These are phyloP conservation scores for Actinia tenebrosa DNA, from an alignment of 64 coral and sea anemone species.

Conservation along the genomic window DNA sequence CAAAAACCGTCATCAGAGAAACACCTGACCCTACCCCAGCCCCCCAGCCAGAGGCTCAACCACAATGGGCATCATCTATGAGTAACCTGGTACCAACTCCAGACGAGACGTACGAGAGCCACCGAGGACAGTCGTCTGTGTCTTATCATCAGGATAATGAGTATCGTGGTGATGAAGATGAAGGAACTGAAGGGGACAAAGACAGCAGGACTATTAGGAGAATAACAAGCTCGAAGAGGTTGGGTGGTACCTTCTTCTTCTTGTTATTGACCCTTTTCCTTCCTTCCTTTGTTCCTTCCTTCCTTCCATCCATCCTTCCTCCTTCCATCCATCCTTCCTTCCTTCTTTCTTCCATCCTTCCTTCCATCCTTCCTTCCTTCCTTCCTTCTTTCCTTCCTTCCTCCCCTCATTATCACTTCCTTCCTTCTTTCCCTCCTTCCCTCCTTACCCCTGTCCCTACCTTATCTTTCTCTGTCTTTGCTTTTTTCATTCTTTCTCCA, in stretches of 20 bases:
- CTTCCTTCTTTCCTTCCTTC: not conserved
- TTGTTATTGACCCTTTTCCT: not conserved
- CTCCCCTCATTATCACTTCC: not conserved
- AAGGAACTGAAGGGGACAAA: not conserved
- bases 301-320: not conserved
- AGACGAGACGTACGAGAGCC: constrained; percentile 21
- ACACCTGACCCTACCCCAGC: constrained; percentile 21
- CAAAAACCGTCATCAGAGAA: constrained; percentile 28
- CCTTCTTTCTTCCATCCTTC: not conserved
- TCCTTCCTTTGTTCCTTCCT: not conserved
- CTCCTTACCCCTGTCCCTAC: not conserved
- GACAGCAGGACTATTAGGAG: not conserved
- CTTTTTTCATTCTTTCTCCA: no score
- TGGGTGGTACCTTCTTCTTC: not conserved
- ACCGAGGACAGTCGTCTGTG: not conserved
- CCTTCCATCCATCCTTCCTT: not conserved
- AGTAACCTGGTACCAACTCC: constrained; percentile 44
- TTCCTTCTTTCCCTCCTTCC: not conserved
- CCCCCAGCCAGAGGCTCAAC: constrained; percentile 38
- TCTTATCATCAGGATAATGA: not conserved
- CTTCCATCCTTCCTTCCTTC: not conserved
- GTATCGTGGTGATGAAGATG: not conserved
- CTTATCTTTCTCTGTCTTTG: no score
- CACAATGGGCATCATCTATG: constrained; percentile 28
- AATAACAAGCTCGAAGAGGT: constrained; percentile 19